Base-by-base conservation (phyloP, 2,888 invertebrate species). In the Nematopogon swammerdamellus region DNA sequence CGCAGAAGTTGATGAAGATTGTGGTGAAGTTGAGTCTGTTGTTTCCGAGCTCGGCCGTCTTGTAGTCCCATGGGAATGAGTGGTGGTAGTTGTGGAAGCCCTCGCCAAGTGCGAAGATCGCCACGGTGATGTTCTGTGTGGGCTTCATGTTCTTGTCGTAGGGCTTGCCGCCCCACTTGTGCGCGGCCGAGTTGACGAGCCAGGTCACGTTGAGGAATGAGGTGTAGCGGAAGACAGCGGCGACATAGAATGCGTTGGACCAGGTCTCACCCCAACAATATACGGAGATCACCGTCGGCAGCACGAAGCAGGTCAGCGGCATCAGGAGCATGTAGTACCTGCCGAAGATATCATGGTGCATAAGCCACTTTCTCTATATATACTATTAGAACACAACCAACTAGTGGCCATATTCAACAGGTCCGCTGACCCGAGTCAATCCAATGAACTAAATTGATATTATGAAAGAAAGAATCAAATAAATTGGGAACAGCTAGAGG, bases 51-150 rank as follows among this genome's bases (percentile, higher is more conserved):
- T n/a, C n/a, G n/a, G n/a, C n/a, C n/a, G n/a, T n/a, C n/a, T n/a
- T n/a, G n/a, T n/a, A n/a, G n/a, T n/a, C n/a, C n/a, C n/a, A 90
- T 5, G 92, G 92, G 80, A 92, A 92, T 0, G 83, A 81, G 72
- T 93, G 93, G 63, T 93, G 93, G 68, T 91, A 93, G 68, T 93
- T 92, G 70, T 93, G 92, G 86, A 89, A 93, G 1, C 92, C 92
- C 65, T 91, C 90, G 1, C 90, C 91, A 49, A 88, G 68, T 0
- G 88, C 85, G 56, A 87, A 72, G 0, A 89, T 54, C 0, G 90
- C 79, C 0, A 92, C 91, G 0, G 81, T 70, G 20, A 81, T 67
- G 62, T 90, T 91, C 63, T 92, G 85, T 0, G 86, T 71, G 0
- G 92, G 91, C 60, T 86, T 87, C 61, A 92, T 87, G 52, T n/a